Percentiles rank a stretch among this genome's conserved stretches.
Evolutionary conservation across 2,113 vertebrate genomes (phyloP).

Genomic region (Myxocyprinus asiaticus): DNA sequence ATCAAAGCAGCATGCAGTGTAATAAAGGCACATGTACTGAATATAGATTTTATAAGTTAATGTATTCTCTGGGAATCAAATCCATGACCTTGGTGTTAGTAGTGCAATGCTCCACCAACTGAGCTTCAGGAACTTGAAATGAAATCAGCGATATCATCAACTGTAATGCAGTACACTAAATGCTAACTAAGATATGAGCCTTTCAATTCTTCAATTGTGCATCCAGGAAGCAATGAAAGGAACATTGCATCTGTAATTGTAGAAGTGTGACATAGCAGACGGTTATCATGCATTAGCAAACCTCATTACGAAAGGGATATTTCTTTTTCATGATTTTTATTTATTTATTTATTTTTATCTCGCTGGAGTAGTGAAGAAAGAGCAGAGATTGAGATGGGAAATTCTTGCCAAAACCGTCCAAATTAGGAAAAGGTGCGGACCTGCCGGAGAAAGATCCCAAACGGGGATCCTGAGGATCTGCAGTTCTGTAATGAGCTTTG

Average conservation of each 20-base stretch:
- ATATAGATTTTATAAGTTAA: too few relatives aligned
- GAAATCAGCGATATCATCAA: too few relatives aligned
- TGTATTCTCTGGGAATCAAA: too few relatives aligned
- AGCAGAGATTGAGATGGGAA: slow-evolving; percentile 76
- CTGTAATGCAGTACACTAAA: too few relatives aligned
- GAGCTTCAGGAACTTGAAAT: too few relatives aligned
- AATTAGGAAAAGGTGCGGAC: slow-evolving; percentile 72
- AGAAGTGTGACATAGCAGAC: slow-evolving; percentile 17
- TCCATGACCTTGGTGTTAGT: too few relatives aligned
- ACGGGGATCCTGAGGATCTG: slow-evolving; percentile 38
- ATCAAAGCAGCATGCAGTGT: too few relatives aligned
- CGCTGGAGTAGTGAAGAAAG: slow-evolving; percentile 69
- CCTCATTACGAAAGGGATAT: slow-evolving; percentile 43
- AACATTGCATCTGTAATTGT: neutral
- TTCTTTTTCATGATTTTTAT: slow-evolving; percentile 6
- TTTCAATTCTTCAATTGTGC: too few relatives aligned
- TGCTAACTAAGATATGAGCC: too few relatives aligned
- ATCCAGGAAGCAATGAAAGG: neutral
- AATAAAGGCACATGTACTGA: too few relatives aligned
- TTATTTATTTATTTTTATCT: too few relatives aligned
- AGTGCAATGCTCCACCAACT: too few relatives aligned
- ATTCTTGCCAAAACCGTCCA: slow-evolving; percentile 73
- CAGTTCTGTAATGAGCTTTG: slow-evolving; percentile 53
- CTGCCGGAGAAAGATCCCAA: slow-evolving; percentile 49
- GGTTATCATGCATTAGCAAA: slow-evolving; percentile 36